Base-by-base conservation (phyloP, 2,113 vertebrate species). In the Baryphthengus martii region DNA sequence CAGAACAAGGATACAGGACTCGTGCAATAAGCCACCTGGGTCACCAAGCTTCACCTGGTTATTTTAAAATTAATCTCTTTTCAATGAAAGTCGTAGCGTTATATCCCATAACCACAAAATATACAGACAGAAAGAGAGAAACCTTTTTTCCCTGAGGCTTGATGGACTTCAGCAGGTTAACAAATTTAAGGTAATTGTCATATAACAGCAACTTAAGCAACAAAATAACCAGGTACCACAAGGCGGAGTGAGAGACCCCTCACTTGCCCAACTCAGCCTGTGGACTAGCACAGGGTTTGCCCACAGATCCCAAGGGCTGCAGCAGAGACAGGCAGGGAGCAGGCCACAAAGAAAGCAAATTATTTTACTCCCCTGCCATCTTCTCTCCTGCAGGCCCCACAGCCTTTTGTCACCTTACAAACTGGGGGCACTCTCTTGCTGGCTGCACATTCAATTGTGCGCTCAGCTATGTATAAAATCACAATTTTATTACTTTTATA, bases 261-360 rank as follows among this genome's bases (percentile, higher is more conserved):
- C 3, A 1, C 53, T 28, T 4, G 2, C 63, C 40, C 1, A 1
- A 8, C 10, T 26, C 2, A 1, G 37, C 26, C 18, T 7, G 2
- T 12, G 21, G 19, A 17, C 9, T 10, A 11, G 56, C 37, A 8
- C 1, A 0, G 7, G 11, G 21, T 17, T 15, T 7, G 35, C 20
- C 40, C 39, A 65, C 63, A 50, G 26, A 6, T 10, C 47, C 71
- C 37, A n/a, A 21, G 37, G 42, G 35, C 29, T 33, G 31, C 28
- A 16, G 37, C 0, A 1, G 33, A 61, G 20, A 17, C 42, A 45
- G 31, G 63, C 35, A 31, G 11, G n/a, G 23, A 73, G 72, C 11
- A 42, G 29, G 29, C n/a, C 31, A 28, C 13, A 40, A 8, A 24
- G 31, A 26, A 77, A 11, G n/a, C 5, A 49, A 73, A 31, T 17